A percentile compares a stretch with the other conserved stretches of the same genome.
These are phyloP conservation scores for Lithophane socia DNA, from an alignment of 2,888 invertebrate genomes.

Conservation along the genomic window DNA sequence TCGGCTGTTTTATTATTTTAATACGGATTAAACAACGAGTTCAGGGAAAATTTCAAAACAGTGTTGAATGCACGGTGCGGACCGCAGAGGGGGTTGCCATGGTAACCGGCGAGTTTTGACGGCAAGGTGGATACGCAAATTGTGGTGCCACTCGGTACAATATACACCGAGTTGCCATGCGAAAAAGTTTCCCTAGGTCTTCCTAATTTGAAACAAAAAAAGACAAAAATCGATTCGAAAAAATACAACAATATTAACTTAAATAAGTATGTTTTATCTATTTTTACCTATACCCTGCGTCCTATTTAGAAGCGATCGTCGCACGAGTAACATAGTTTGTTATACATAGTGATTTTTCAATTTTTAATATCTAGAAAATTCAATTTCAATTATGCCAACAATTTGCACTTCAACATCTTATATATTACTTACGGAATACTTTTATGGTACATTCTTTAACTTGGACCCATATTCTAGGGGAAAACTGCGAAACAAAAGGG, in stretches of 20 bases:
- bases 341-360: no score
- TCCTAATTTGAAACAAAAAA: background rate
- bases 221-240: no score
- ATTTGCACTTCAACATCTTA: background rate
- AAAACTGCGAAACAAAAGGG: slow-evolving; percentile 20
- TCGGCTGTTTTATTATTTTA: slow-evolving; percentile 85
- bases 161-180: slow-evolving; percentile 62
- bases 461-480: slow-evolving; percentile 1
- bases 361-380: no score
- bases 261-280: no score
- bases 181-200: slow-evolving; percentile 26
- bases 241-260: no score
- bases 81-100: slow-evolving; percentile 87
- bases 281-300: no score
- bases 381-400: no score
- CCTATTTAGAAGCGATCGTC: no score
- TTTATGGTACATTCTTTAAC: background rate
- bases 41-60: slow-evolving; percentile 84
- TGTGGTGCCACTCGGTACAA: slow-evolving; percentile 76
- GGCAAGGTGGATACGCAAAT: slow-evolving; percentile 82
- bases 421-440: background rate
- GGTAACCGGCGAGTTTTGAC: slow-evolving; percentile 84
- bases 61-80: slow-evolving; percentile 79
- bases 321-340: no score
- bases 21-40: slow-evolving; percentile 84